Evolutionary conservation across 1,140 invertebrate species (phyloP).

Genomic region (Papilio dardanus): DNA sequence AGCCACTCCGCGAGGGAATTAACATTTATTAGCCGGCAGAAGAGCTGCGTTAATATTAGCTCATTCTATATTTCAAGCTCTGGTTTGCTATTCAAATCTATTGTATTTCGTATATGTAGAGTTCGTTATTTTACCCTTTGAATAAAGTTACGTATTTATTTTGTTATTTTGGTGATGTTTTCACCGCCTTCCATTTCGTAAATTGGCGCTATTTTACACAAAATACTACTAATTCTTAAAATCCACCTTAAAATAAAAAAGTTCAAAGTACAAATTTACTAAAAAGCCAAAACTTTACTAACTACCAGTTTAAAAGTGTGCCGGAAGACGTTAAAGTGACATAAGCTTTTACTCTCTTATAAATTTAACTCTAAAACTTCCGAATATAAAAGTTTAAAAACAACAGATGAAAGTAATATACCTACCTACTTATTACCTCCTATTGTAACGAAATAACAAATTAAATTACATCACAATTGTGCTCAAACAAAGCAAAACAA

Average conservation of each 20-base stretch:
- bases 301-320: too few species aligned
- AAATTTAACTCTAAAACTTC: too few species aligned
- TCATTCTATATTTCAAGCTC: conserved; percentile 45
- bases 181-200: not conserved
- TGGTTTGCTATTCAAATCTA: conserved; percentile 50
- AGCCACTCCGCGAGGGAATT: conserved; percentile 55
- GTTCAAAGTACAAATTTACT: too few species aligned
- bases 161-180: not conserved
- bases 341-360: too few species aligned
- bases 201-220: too few species aligned
- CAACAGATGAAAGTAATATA: not conserved
- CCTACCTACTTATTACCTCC: not conserved
- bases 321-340: too few species aligned
- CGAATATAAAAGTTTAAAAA: not conserved
- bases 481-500: conserved; percentile 26
- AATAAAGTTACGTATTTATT: not conserved
- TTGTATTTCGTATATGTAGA: conserved; percentile 42
- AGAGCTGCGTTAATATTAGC: conserved; percentile 60
- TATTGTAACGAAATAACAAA: conserved; percentile 30
- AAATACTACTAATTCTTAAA: too few species aligned
- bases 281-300: too few species aligned
- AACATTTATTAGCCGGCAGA: conserved; percentile 51
- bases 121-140: conserved; percentile 26
- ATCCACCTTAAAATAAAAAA: too few species aligned
- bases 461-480: conserved; percentile 33